These are phyloP conservation scores for Archaeoteleia sp. DNA, from an alignment of 2,888 invertebrate genomes.

Conservation along the genomic window DNA sequence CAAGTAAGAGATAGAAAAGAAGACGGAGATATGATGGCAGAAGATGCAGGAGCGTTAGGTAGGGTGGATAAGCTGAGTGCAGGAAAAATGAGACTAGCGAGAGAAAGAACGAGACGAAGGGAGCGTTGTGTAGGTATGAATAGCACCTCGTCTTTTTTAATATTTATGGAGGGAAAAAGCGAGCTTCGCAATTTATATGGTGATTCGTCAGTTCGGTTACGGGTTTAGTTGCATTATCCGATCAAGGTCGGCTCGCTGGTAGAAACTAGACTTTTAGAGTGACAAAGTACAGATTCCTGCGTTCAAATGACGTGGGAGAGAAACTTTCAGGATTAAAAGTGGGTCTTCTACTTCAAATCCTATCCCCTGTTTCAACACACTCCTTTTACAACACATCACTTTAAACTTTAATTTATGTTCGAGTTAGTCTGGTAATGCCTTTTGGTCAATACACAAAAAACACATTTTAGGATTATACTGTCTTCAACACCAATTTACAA, in stretches of 20 bases:
- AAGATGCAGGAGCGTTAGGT: conserved; percentile 14
- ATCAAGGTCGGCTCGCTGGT: conserved; percentile 23
- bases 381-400: no score
- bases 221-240: conserved; percentile 47
- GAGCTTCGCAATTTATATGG: conserved; percentile 55
- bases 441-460: no score
- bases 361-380: no score
- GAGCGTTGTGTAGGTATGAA: conserved; percentile 50
- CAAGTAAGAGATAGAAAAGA: conserved; percentile 36
- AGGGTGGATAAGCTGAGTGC: conserved; percentile 37
- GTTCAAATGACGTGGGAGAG: no score
- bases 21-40: conserved; percentile 11
- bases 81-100: conserved; percentile 46
- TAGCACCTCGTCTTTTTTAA: conserved; percentile 54
- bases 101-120: conserved; percentile 41
- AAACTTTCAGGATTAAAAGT: no score
- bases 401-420: no score
- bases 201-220: conserved; percentile 53
- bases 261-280: conserved; percentile 6
- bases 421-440: no score
- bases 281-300: conserved; percentile 10
- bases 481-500: no score
- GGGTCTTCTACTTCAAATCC: no score
- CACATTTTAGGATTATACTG: no score
- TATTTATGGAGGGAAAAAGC: conserved; percentile 50